These are phyloP conservation scores for Anarhynchus alexandrinus DNA, from an alignment of 2,113 vertebrate genomes.

Conservation along the genomic window DNA sequence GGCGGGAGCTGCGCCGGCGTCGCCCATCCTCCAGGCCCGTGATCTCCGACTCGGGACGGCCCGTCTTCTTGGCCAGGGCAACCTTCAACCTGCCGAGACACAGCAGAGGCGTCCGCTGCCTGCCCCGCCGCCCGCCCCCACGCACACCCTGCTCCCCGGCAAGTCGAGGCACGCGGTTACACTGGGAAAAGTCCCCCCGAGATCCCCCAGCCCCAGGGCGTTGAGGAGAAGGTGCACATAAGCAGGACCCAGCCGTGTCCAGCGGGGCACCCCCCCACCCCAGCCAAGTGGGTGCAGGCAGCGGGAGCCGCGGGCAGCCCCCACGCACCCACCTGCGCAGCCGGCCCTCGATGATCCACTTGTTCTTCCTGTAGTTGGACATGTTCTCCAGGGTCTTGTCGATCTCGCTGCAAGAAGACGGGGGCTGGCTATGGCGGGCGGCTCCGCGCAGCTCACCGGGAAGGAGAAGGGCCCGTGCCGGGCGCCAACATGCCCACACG, in stretches of 20 bases:
- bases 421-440: fast-evolving
- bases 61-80: conserved; percentile 83
- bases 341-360: conserved; percentile 95
- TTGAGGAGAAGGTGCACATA: fast-evolving
- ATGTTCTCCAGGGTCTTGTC: conserved; percentile 94
- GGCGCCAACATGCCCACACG: fast-evolving
- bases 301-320: too few species aligned
- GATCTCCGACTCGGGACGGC: conserved; percentile 82
- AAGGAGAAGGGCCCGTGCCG: not conserved
- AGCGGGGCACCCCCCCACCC: not conserved
- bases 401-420: conserved; percentile 81
- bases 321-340: conserved; percentile 82
- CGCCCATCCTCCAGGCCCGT: conserved; percentile 78
- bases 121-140: not conserved
- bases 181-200: not conserved
- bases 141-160: not conserved
- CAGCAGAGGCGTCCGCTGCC: fast-evolving
- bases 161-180: fast-evolving
- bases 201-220: fast-evolving
- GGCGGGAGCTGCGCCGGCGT: conserved; percentile 84
- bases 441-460: fast-evolving
- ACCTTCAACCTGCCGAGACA: conserved; percentile 79
- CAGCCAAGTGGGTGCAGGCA: too few species aligned
- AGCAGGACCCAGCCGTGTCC: fast-evolving
- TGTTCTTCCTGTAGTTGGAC: conserved; percentile 89